Evolutionary conservation across 2,888 invertebrate species (phyloP).

Genomic region (Dexiosoma caninum): DNA sequence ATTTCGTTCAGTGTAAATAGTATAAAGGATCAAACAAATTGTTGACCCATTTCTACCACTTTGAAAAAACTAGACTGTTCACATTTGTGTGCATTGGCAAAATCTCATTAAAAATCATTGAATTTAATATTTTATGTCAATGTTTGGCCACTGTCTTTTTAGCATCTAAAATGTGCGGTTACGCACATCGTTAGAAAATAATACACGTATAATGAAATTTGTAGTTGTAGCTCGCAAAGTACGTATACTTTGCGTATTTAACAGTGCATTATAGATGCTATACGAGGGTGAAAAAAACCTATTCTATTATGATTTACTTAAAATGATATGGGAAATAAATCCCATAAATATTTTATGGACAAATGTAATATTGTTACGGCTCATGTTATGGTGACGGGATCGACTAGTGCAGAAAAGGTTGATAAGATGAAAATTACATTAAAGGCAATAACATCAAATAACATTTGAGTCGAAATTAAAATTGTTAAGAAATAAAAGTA

Average conservation of each 20-base stretch:
- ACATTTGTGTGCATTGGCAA: slow-evolving; percentile 22
- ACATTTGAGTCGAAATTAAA: too few relatives aligned
- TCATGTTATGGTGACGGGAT: too few relatives aligned
- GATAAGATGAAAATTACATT: too few relatives aligned
- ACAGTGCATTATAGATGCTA: not conserved
- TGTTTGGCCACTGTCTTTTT: slow-evolving; percentile 30
- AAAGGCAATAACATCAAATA: too few relatives aligned
- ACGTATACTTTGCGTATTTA: not conserved
- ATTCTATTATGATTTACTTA: too few relatives aligned
- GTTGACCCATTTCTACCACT: not conserved
- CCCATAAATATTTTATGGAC: too few relatives aligned
- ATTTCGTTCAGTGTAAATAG: not conserved
- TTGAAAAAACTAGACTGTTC: not conserved
- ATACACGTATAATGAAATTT: not conserved
- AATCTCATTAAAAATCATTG: slow-evolving; percentile 62
- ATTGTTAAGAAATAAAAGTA: too few relatives aligned
- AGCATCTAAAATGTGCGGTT: slow-evolving; percentile 19
- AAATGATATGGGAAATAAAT: too few relatives aligned
- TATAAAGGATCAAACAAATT: not conserved
- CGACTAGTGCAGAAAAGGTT: too few relatives aligned
- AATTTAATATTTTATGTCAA: slow-evolving; percentile 55
- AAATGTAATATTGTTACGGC: too few relatives aligned
- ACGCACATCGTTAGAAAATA: slow-evolving; percentile 47
- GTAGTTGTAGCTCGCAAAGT: not conserved
- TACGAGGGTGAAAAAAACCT: slow-evolving; percentile 13